A percentile compares a stretch with the other conserved stretches of the same genome.
Conservation (phyloP, 2,797 vertebrate species). For the Paramormyrops hopkinsi region DNA sequence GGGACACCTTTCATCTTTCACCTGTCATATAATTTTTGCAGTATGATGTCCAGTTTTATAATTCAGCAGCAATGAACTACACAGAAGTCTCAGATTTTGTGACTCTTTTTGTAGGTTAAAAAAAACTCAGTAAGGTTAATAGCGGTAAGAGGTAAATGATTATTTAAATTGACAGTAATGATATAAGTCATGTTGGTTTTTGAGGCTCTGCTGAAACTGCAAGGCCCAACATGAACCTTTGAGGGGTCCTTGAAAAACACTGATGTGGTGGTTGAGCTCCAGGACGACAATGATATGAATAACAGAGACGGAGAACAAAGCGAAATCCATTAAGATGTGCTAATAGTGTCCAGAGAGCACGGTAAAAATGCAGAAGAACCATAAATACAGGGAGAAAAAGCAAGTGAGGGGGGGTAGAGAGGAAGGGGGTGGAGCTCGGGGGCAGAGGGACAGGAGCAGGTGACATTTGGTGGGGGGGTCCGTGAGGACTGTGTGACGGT, state of each 20-base stretch:
- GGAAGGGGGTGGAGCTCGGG: neutral
- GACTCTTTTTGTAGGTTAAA: neutral
- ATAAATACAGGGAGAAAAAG: neutral
- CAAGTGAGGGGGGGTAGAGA: neutral
- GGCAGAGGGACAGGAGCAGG: slow-evolving; percentile 20
- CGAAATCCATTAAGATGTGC: neutral
- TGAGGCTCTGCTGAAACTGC: neutral
- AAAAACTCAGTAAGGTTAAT: neutral
- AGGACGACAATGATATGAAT: neutral
- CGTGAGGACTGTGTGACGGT: slow-evolving; percentile 19
- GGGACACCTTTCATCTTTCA: neutral
- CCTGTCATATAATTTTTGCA: neutral
- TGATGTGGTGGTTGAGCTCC: neutral
- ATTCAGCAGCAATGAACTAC: neutral
- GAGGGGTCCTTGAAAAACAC: neutral
- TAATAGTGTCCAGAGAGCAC: neutral
- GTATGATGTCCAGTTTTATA: neutral
- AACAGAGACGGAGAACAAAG: slow-evolving; percentile 1
- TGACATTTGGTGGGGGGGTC: slow-evolving; percentile 22
- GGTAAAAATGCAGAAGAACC: neutral
- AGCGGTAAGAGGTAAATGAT: neutral
- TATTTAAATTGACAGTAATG: neutral
- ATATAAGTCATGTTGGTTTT: neutral
- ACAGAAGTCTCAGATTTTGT: neutral
- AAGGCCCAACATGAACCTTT: neutral